phyloP scores from a whole-genome alignment of 2,113 vertebrate species.

The Dromas ardeola region DNA sequence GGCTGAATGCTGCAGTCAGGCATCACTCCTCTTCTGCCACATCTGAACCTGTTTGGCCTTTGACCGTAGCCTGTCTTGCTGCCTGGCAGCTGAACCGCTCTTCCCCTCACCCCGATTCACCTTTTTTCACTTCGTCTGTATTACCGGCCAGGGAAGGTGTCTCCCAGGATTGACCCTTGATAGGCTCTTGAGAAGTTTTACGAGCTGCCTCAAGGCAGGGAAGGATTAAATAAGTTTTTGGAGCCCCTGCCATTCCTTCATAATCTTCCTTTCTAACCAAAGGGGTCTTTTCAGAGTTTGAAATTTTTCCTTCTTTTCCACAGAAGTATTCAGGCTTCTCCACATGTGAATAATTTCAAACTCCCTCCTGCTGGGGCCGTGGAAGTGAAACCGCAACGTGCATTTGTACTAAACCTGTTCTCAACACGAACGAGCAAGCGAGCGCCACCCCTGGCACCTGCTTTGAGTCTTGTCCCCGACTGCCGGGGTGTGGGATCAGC shows the following conservation, averaged over 20 bases:
- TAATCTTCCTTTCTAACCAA: neutral
- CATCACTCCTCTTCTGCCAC: neutral
- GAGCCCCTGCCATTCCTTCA: neutral
- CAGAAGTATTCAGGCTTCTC: neutral
- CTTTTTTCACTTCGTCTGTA: neutral
- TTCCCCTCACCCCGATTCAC: neutral
- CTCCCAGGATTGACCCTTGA: neutral
- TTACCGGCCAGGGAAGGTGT: neutral
- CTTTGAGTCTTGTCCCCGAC: neutral
- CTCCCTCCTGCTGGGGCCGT: neutral
- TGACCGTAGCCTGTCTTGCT: neutral
- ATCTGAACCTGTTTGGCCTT: neutral
- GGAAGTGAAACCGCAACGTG: neutral
- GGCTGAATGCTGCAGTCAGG: neutral
- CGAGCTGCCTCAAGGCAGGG: neutral
- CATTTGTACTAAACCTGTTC: neutral
- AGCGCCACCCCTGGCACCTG: neutral
- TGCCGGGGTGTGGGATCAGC: neutral
- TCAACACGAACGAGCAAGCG: rapidly evolving
- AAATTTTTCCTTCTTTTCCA: neutral
- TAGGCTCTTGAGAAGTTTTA: neutral
- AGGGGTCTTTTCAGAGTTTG: neutral
- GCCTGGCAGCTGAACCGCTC: neutral
- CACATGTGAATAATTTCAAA: neutral
- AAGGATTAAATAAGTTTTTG: neutral